Evolutionary conservation across 1,140 invertebrate genomes (phyloP), one percentile per base, ranked within the genome.

Genomic region (Amphibalanus amphitrite): DNA sequence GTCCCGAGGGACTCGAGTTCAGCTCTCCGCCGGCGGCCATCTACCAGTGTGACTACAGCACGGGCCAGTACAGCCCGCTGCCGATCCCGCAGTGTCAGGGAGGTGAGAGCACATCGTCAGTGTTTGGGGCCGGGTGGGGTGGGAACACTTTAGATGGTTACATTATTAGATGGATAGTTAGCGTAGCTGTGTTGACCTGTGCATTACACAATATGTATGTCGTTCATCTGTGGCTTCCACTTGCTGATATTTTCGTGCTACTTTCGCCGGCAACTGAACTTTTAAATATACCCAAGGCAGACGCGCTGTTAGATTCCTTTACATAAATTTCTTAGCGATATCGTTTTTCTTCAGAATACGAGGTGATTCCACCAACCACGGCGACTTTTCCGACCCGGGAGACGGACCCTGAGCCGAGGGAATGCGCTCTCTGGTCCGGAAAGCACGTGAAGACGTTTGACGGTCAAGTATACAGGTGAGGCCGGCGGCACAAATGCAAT

Each of bases 401-500:
- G 29, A 15, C 40, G 70, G 79, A 77, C 17, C 85, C 86, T 0
- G 81, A 82, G 72, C 82, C 85, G 0, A 86, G 85, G 25, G 82
- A 83, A 13, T 94, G 92, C 77, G 85, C 88, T 67, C 86, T 86
- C 1, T 93, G 91, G 91, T 85, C 86, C 28, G 87, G 87, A 40
- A 81, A 84, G 4, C 91, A 93, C 80, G 91, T 88, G 75, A 89
- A 91, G 77, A 93, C 91, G 0, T 93, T 93, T 76, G 91, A 93
- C 81, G 89, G 89, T n/a, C 79, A 78, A 40, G 73, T 84, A n/a
- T 83, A 80, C 75, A 80, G 78, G 76, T 83, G 78, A 70, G 74
- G n/a, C n/a, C n/a, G 74, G 77, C 67, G 78, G 78, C 3, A 70
- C 20, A 73, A 75, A n/a, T n/a, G n/a, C n/a, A n/a, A n/a, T n/a